Base-by-base conservation (phyloP, 1,140 invertebrate genomes). In the Monochamus saltuarius region DNA sequence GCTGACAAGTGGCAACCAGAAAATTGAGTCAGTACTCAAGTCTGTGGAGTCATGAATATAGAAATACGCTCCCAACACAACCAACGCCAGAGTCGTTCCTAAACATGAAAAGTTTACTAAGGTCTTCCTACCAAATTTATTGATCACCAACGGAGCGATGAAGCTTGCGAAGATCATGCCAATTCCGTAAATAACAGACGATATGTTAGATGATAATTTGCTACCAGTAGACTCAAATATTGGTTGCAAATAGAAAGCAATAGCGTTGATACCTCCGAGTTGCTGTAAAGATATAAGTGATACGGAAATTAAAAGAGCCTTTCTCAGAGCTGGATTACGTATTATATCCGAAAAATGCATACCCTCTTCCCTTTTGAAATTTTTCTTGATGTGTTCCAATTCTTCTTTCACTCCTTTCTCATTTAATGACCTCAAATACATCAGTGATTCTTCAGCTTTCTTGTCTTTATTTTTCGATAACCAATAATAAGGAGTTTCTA, bases 401-500 rank as follows among this genome's bases (percentile, higher is more conserved):
- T 89, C 87, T 11, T 82, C 78, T 50, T 85, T 79, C 0, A 88
- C 84, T 1, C 76, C 67, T 1, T 72, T 65, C 29, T 19, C 34
- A 40, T 82, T 79, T 9, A 36, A 76, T 17, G 80, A 77, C 2
- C 90, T 78, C 1, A 95, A 76, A 62, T 80, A 85, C 38, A 79
- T 73, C 56, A 95, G 72, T 4, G 86, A 77, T 6, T 79, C 70
- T 0, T 83, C 70, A 0, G 91, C 91, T 6, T 86, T 82, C 2
- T 80, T 74, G 35, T 80, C 81, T 19, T 82, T 77, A 13, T 78
- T 79, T 69, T 84, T 84, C 4, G 77, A 75, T 0, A 90, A 73
- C 36, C 87, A 78, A 57, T 83, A 90, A 47, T 85, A 86, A 0
- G 93, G 92, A 11, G 89, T 89, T 73, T 95, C 93, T 0, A 91